Conservation (phyloP, 1,140 invertebrate genomes). For the Orchestia grillus region DNA sequence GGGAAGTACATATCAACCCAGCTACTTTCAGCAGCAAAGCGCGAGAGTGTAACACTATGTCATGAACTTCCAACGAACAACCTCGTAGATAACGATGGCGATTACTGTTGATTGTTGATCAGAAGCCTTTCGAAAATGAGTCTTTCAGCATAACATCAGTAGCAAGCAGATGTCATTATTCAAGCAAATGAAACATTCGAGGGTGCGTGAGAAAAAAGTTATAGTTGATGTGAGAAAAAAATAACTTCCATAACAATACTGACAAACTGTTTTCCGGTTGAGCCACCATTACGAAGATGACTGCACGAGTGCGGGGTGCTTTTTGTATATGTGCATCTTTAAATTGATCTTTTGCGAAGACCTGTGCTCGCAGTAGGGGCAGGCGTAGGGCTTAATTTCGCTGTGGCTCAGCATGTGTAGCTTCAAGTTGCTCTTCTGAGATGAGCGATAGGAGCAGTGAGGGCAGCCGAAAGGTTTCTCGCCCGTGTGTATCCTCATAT, state of each 20-base stretch:
- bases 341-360: constrained; percentile 34
- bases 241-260: background rate
- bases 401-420: constrained; percentile 53
- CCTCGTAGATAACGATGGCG: too few species aligned
- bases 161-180: too few species aligned
- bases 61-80: too few species aligned
- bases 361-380: constrained; percentile 26
- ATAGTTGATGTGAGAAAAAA: background rate
- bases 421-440: constrained; percentile 58
- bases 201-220: too few species aligned
- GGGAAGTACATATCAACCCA: too few species aligned
- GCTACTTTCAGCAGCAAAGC: too few species aligned
- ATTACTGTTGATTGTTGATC: too few species aligned
- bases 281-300: background rate
- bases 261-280: background rate
- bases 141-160: too few species aligned
- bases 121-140: too few species aligned
- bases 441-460: constrained; percentile 42
- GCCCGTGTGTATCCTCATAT: constrained; percentile 58
- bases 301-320: constrained; percentile 13
- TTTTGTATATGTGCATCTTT: constrained; percentile 33
- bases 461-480: constrained; percentile 58
- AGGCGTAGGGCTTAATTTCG: constrained; percentile 36
- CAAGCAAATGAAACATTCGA: too few species aligned
- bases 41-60: too few species aligned